Base-by-base conservation (phyloP, 2,113 vertebrate genomes). In the Prochilodus magdalenae region DNA sequence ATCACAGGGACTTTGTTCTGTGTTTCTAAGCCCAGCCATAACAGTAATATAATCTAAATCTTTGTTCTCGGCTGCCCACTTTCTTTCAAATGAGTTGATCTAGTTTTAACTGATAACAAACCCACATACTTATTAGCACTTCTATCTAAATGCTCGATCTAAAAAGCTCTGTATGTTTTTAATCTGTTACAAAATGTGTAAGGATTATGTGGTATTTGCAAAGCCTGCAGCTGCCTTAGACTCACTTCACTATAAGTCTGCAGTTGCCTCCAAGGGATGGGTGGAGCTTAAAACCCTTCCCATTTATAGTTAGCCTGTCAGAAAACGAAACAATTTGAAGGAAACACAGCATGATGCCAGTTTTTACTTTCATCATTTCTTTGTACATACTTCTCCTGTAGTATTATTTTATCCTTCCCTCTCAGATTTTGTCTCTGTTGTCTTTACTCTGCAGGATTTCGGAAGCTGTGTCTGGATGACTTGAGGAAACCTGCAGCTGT, bases 381-480 rank as follows among this genome's bases (percentile, higher is more conserved):
- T n/a, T 75, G 3, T 63, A 11, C 49, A 22, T 65, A 24, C 72
- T 55, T 81, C 18, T 27, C 16, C 27, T 59, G 15, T 33, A 29
- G 63, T 30, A 20, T 66, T 18, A 20, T 20, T 80, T 60, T 5
- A 49, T 30, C 22, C 11, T 33, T 44, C 53, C 2, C 27, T 15
- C 24, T 65, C 47, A 27, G n/a, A 60, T 73, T 20, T 73, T 8
- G 33, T 73, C 65, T 20, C 1, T 67, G 16, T 5, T 40, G 1
- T 77, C 0, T 84, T 49, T 86, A n/a, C 79, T 20, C 79, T 81
- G 0, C 29, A 96, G 95, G 93, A 27, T 95, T 96, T 80, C 91
- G 89, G 49, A 91, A 87, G 15, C 79, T 95, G 20, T 93, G 93
- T 55, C 85, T 96, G 86, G 94, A 96, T 27, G 95, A 96, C 85